Evolutionary conservation across 2,797 vertebrate genomes (phyloP), one percentile per base, ranked within the genome.

Genomic region (Erpetoichthys calabaricus): DNA sequence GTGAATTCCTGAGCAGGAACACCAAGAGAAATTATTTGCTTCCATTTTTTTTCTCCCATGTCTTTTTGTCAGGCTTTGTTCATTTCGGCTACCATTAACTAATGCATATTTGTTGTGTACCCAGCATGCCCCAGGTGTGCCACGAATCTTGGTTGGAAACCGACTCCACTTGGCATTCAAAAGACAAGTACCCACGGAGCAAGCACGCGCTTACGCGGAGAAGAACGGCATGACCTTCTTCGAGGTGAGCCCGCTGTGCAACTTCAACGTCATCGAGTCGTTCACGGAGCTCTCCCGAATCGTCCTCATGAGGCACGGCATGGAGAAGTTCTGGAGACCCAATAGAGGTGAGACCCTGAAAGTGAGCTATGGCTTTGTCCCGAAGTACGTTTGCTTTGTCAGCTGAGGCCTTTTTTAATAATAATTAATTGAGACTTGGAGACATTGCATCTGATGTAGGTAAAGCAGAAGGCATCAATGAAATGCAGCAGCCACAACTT

Each of bases 181-280:
- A 74, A 76, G 96, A 10, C 94, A 97, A 78, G 96, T 99, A 44
- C 94, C 93, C 0, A 98, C 95, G 0, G 96, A 99, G 78, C 95
- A 95, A 71, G 96, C 96, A 0, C 84, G 93, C 0, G 89, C 95
- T 1, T 98, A 99, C 0, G 96, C 96, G 0, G 96, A 99, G 73
- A 97, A 95, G 75, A 98, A 97, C 68, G 90, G 89, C 73, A 99
- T 99, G 96, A 98, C 96, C 0, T 99, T 98, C 73, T 99, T 99
- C 1, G 96, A 99, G 70, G 93, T 99, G 81, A 99, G 96, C 68
- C 96, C 96, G 0, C 80, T 98, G 62, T 99, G 96, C 81, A 99
- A 98, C 84, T 99, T 98, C 86, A 98, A 99, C 0, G 92, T 99
- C 70, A 91, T 91, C 0, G 96, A 99, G 73, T 98, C 96, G 57